Conservation (phyloP, 1,140 invertebrate species). For the Steinernema khuongi region DNA sequence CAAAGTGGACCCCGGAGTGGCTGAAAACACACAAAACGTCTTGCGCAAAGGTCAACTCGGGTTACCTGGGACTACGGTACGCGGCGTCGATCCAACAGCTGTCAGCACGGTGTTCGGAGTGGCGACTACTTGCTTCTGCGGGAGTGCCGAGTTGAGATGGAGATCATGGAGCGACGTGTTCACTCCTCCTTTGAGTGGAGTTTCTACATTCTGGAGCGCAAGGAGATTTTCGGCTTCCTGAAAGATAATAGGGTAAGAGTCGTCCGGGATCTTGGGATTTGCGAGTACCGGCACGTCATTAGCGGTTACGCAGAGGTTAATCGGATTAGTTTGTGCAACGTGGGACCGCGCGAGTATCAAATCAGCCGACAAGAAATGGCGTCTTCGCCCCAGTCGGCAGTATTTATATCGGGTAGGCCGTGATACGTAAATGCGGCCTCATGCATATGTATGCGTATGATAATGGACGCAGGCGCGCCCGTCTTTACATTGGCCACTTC, state of each 20-base stretch:
- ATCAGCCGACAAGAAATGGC: no score
- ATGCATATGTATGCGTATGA: no score
- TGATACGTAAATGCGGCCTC: no score
- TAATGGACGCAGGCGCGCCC: no score
- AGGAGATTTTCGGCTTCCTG: conserved; percentile 97
- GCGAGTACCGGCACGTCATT: not conserved
- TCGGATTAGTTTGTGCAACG: no score
- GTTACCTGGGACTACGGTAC: conserved; percentile 44
- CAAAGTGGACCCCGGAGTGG: conserved; percentile 36
- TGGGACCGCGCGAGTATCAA: no score
- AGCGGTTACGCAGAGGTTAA: no score
- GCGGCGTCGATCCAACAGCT: conserved; percentile 77
- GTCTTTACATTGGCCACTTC: no score
- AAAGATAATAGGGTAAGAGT: conserved; percentile 58
- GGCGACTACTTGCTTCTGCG: conserved; percentile 67
- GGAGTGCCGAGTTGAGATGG: conserved; percentile 78
- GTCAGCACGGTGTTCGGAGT: conserved; percentile 91
- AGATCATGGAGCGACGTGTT: conserved; percentile 84
- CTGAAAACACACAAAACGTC: conserved; percentile 13
- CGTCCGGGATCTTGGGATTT: not conserved
- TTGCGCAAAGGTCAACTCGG: conserved; percentile 19
- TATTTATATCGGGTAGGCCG: no score
- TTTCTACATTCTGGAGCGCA: conserved; percentile 92
- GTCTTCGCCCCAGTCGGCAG: no score
- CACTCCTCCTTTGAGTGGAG: conserved; percentile 85